Conservation (phyloP, 2,888 invertebrate species). For the Epirrita christyi region DNA sequence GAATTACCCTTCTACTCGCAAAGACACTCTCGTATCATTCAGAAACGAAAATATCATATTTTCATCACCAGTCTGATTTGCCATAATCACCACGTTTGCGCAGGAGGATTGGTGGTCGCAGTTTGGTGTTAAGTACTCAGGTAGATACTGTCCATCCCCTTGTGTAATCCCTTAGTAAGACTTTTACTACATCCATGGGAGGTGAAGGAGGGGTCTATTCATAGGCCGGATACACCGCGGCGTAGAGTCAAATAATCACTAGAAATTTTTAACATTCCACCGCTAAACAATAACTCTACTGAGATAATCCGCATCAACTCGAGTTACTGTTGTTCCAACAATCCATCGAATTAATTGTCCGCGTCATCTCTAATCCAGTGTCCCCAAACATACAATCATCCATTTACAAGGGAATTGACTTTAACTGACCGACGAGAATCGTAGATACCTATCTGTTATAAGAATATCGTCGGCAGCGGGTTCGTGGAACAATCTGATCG, state of each 20-base stretch:
- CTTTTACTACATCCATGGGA: too few relatives aligned
- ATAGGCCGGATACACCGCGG: too few relatives aligned
- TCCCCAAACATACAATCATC: slow-evolving; percentile 48
- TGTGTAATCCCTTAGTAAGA: too few relatives aligned
- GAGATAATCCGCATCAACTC: slow-evolving; percentile 25
- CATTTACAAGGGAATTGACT: slow-evolving; percentile 41
- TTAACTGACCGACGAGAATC: slow-evolving; percentile 33
- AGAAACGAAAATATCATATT: too few relatives aligned
- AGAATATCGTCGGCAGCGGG: slow-evolving; percentile 18
- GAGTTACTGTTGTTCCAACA: slow-evolving; percentile 33
- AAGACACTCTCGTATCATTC: too few relatives aligned
- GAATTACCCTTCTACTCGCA: too few relatives aligned
- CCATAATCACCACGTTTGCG: too few relatives aligned
- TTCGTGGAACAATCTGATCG: slow-evolving; percentile 24
- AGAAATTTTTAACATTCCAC: not conserved
- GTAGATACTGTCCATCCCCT: too few relatives aligned
- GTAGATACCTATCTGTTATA: slow-evolving; percentile 20
- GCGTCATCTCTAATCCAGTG: slow-evolving; percentile 43
- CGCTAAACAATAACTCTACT: slow-evolving; percentile 5
- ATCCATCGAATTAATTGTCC: slow-evolving; percentile 42
- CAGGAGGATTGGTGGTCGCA: too few relatives aligned
- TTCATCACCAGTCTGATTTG: too few relatives aligned
- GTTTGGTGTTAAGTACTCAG: too few relatives aligned
- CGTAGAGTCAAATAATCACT: not conserved
- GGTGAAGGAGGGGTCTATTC: too few relatives aligned